Evolutionary conservation across 2,113 vertebrate genomes (phyloP).

Genomic region (Clupea harengus): DNA sequence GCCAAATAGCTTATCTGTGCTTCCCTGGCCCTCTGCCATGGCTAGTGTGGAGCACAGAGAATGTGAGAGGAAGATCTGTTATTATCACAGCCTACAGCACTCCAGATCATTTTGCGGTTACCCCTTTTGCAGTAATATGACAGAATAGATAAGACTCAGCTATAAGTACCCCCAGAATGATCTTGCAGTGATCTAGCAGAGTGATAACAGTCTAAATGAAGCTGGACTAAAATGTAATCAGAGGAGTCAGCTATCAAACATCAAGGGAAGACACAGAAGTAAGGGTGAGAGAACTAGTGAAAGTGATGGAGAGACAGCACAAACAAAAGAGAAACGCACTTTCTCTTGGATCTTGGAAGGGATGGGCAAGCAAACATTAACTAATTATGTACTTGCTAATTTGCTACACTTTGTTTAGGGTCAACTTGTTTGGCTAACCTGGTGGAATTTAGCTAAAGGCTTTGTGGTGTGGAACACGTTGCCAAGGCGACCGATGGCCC

Average conservation of each 20-base stretch:
- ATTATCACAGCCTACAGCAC: neutral
- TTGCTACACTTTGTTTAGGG: constrained; percentile 25
- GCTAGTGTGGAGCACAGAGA: neutral
- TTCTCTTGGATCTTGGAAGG: neutral
- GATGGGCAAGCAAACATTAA: constrained; percentile 43
- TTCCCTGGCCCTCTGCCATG: neutral
- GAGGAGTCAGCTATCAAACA: neutral
- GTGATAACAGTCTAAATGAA: neutral
- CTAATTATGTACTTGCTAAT: constrained; percentile 36
- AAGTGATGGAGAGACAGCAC: neutral
- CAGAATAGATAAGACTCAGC: neutral
- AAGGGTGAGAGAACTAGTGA: neutral
- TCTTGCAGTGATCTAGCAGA: neutral
- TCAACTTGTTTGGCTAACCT: constrained; percentile 34
- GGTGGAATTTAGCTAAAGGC: constrained; percentile 22
- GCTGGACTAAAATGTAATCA: neutral
- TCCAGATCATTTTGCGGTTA: neutral
- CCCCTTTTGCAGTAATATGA: neutral
- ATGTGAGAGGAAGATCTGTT: neutral
- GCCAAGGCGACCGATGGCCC: constrained; percentile 59
- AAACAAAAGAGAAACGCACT: neutral
- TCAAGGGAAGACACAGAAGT: neutral
- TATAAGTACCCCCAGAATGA: neutral
- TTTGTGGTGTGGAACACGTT: constrained; percentile 44
- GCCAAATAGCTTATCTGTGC: constrained; percentile 4